phyloP scores from a whole-genome alignment of 2,113 vertebrate species.

The Daboia siamensis region DNA sequence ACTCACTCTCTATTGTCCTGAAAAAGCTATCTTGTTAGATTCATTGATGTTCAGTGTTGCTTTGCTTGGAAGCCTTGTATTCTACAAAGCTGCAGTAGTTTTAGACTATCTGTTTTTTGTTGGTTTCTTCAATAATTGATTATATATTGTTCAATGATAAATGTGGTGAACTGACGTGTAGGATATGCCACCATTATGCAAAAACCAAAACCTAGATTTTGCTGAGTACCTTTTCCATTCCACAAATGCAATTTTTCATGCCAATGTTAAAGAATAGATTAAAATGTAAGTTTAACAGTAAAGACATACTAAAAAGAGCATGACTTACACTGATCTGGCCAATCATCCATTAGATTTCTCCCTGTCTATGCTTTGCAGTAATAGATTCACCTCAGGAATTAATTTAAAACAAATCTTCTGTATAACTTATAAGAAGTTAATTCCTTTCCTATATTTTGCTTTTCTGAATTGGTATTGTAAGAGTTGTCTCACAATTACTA shows the following conservation, averaged over 20 bases:
- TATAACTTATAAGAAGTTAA: background rate
- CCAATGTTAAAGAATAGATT: background rate
- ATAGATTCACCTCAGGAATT: background rate
- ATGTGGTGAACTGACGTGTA: conserved; percentile 18
- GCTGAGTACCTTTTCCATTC: conserved; percentile 13
- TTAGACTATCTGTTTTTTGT: background rate
- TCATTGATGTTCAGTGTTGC: conserved; percentile 14
- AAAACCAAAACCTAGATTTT: conserved; percentile 21
- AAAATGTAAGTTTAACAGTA: background rate
- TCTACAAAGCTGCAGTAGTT: conserved; percentile 4
- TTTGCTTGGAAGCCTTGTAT: background rate
- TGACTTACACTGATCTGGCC: background rate
- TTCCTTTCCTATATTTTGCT: background rate
- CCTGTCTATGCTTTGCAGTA: background rate
- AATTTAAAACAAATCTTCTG: background rate
- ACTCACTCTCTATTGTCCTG: background rate
- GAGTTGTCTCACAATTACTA: background rate
- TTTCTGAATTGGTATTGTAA: background rate
- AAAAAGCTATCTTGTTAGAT: conserved; percentile 9
- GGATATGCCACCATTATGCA: conserved; percentile 6
- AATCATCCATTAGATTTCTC: background rate
- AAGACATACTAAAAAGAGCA: rapidly evolving
- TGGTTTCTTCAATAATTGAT: conserved; percentile 4
- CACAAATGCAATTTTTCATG: conserved; percentile 11
- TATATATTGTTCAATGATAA: conserved; percentile 10